Evolutionary conservation across 2,888 invertebrate species (phyloP).

Genomic region (Epinotia demarniana): DNA sequence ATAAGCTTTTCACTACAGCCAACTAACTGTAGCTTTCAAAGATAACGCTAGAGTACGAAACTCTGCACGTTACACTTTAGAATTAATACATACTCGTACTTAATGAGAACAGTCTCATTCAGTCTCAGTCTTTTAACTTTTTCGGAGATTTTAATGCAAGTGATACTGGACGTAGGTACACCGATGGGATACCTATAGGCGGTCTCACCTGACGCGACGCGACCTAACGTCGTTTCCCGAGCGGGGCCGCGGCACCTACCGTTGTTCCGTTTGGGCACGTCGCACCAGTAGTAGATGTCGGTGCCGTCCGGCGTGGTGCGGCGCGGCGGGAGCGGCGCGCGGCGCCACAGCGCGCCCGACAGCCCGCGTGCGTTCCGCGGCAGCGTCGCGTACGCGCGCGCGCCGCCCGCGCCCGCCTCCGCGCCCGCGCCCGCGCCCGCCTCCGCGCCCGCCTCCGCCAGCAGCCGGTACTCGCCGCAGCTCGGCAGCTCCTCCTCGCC

Average conservation of each 20-base stretch:
- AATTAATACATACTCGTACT: no score
- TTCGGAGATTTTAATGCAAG: no score
- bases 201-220: not conserved
- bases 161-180: no score
- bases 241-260: conserved; percentile 67
- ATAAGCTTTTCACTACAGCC: no score
- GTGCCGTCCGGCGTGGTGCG: conserved; percentile 93
- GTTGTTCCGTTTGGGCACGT: conserved; percentile 86
- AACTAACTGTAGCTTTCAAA: no score
- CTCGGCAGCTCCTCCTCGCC: conserved; percentile 87
- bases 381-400: conserved; percentile 82
- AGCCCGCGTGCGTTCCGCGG: conserved; percentile 68
- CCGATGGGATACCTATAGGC: not conserved
- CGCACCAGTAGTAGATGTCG: conserved; percentile 94
- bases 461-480: conserved; percentile 51
- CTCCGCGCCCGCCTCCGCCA: conserved; percentile 45
- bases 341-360: conserved; percentile 64
- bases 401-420: conserved; percentile 53
- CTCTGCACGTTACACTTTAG: no score
- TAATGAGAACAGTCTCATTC: no score
- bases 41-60: no score
- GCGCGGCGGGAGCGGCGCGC: conserved; percentile 86
- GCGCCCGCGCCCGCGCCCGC: conserved; percentile 59
- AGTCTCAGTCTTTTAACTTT: no score
- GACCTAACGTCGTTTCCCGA: not conserved